phyloP scores from a whole-genome alignment of 2,888 invertebrate genomes.

The Rhagonycha lutea region DNA sequence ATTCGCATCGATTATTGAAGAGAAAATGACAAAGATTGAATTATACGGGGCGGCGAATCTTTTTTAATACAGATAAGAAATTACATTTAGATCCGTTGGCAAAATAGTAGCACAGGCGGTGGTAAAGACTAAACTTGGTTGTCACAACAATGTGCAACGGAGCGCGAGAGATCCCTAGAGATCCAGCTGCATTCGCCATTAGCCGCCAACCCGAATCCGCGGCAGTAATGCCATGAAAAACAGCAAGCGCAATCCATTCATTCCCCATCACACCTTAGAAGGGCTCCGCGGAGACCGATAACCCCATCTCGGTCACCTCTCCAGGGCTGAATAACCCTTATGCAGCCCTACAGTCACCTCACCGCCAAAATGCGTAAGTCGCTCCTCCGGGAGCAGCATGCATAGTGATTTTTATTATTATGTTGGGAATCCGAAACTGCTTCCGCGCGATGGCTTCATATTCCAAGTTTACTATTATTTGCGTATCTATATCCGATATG shows the following conservation, averaged over 20 bases:
- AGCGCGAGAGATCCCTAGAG: constrained; percentile 59
- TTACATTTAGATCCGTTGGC: not conserved
- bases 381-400: constrained; percentile 45
- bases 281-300: constrained; percentile 61
- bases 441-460: constrained; percentile 33
- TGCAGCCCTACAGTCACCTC: constrained; percentile 37
- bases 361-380: constrained; percentile 41
- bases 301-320: constrained; percentile 60
- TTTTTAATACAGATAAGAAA: not conserved
- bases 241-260: constrained; percentile 47
- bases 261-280: constrained; percentile 54
- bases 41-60: not conserved
- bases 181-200: constrained; percentile 48
- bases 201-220: constrained; percentile 44
- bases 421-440: constrained; percentile 44
- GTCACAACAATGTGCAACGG: constrained; percentile 59
- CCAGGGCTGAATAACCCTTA: constrained; percentile 57
- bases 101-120: constrained; percentile 14
- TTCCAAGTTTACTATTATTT: constrained; percentile 37
- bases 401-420: constrained; percentile 59
- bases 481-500: constrained; percentile 38
- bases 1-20: not conserved
- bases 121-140: constrained; percentile 48
- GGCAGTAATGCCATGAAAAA: constrained; percentile 50
- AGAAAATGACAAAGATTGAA: not conserved